phyloP scores from a whole-genome alignment of 2,797 vertebrate genomes.

The Semotilus atromaculatus region DNA sequence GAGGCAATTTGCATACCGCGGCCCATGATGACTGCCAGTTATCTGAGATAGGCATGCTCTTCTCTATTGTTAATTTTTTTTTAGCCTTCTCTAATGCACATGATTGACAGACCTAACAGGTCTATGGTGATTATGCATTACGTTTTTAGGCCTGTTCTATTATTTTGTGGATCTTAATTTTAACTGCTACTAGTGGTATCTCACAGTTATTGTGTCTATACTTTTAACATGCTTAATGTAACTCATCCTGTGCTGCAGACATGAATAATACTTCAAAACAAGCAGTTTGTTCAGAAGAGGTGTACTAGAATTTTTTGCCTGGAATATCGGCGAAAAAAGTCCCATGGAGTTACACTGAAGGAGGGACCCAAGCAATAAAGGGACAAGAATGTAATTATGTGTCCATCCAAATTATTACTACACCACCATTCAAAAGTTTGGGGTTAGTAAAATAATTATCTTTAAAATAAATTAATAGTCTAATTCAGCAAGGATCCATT shows the following conservation, averaged over 20 bases:
- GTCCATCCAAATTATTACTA: neutral
- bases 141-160: slow-evolving; percentile 30
- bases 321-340: neutral
- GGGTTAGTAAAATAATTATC: neutral
- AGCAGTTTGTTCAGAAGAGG: neutral
- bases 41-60: slow-evolving; percentile 33
- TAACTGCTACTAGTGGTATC: slow-evolving; percentile 27
- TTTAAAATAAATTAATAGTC: neutral
- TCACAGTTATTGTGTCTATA: neutral
- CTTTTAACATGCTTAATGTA: neutral
- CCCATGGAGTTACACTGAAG: neutral
- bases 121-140: slow-evolving; percentile 21
- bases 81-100: slow-evolving; percentile 48
- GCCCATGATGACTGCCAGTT: slow-evolving; percentile 39
- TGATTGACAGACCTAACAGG: slow-evolving; percentile 42
- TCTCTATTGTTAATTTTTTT: slow-evolving; percentile 44
- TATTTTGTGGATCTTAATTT: slow-evolving; percentile 43
- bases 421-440: neutral
- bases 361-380: neutral
- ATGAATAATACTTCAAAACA: neutral
- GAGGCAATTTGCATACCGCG: slow-evolving; percentile 47
- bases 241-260: neutral
- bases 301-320: neutral
- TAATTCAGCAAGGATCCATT: neutral
- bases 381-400: neutral